phyloP scores from a whole-genome alignment of 23 tunicate genomes.

The Oikopleura dioica region DNA sequence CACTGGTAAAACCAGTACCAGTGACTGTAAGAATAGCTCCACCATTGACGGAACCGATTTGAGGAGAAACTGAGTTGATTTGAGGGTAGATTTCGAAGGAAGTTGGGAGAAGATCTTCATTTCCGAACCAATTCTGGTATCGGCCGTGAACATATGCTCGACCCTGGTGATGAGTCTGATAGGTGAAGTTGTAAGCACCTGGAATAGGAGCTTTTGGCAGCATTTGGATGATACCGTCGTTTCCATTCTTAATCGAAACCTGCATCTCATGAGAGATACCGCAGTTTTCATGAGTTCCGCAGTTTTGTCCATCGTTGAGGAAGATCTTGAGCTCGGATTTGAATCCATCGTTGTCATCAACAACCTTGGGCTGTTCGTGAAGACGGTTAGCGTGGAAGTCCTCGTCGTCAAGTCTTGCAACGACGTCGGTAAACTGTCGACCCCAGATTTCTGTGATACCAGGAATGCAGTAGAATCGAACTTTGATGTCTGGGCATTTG shows the following conservation, averaged over 20 bases:
- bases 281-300: neutral
- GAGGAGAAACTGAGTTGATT: neutral
- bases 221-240: neutral
- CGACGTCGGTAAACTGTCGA: neutral
- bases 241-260: neutral
- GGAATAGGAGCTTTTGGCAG: neutral
- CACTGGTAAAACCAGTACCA: neutral
- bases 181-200: neutral
- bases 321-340: neutral
- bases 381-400: constrained; percentile 1
- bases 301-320: neutral
- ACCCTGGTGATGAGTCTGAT: neutral
- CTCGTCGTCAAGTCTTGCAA: neutral
- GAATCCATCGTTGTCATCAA: neutral
- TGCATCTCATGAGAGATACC: neutral
- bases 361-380: neutral
- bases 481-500: neutral
- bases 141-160: neutral
- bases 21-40: neutral
- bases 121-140: neutral
- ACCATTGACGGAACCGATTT: neutral
- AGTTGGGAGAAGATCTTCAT: neutral
- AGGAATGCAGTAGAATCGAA: neutral
- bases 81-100: neutral
- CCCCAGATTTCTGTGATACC: neutral